These are phyloP conservation scores for Vulpes ferrilata DNA, from an alignment of 2,113 vertebrate genomes.

Conservation along the genomic window DNA sequence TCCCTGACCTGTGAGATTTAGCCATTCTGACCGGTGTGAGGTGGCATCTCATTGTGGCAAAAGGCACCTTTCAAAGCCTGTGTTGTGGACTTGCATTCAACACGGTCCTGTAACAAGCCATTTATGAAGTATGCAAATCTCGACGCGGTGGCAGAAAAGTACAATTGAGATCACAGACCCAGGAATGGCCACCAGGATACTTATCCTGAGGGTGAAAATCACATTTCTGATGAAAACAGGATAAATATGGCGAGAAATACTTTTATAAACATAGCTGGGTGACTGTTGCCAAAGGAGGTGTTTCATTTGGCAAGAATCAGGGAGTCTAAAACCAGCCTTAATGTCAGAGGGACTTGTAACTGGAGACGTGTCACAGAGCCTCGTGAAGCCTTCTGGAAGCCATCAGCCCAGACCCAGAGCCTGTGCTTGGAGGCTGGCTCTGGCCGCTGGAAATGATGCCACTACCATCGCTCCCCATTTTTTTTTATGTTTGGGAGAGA, in stretches of 20 bases:
- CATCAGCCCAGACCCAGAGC: not conserved
- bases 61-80: not conserved
- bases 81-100: not conserved
- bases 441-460: not conserved
- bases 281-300: not conserved
- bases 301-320: slow-evolving; percentile 19
- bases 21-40: too few relatives aligned
- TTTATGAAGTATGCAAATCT: not conserved
- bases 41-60: too few relatives aligned
- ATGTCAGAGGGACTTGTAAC: not conserved
- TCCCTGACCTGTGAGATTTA: too few relatives aligned
- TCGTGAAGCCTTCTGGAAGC: not conserved
- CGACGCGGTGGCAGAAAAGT: not conserved
- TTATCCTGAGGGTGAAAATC: not conserved
- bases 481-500: not conserved
- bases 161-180: not conserved
- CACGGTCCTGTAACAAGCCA: not conserved
- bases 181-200: not conserved
- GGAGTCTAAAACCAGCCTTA: not conserved
- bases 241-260: not conserved
- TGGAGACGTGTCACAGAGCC: not conserved
- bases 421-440: not conserved
- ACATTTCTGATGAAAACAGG: not conserved
- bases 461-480: not conserved
- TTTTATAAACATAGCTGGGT: not conserved